Evolutionary conservation across 2,888 invertebrate genomes (phyloP).

Genomic region (Zaprionus bogoriensis): DNA sequence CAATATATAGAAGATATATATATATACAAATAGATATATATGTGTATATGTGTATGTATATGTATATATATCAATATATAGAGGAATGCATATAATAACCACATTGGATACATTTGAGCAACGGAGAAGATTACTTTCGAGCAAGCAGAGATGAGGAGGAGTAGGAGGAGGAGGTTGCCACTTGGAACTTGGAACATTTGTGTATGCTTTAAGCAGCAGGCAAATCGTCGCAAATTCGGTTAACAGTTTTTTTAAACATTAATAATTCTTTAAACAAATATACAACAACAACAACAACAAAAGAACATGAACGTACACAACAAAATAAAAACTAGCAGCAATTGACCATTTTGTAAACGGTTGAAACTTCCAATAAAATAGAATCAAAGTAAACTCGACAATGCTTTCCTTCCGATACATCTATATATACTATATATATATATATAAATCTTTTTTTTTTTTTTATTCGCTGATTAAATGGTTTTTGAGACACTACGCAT

Average conservation of each 20-base stretch:
- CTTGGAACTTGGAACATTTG: constrained; percentile 43
- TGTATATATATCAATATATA: constrained; percentile 18
- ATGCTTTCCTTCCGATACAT: no score
- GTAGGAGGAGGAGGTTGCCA: constrained; percentile 10
- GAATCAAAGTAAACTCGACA: constrained; percentile 36
- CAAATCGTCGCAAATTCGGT: constrained; percentile 38
- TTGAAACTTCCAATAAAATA: constrained; percentile 49
- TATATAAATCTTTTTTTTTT: background rate
- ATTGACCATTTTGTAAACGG: constrained; percentile 54
- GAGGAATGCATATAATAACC: constrained; percentile 36
- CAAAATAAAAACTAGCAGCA: constrained; percentile 50
- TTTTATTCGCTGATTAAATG: constrained; percentile 32
- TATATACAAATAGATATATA: constrained; percentile 33
- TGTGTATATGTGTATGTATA: constrained; percentile 12
- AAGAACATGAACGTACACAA: constrained; percentile 9
- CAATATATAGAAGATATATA: constrained; percentile 34
- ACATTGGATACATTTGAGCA: constrained; percentile 55
- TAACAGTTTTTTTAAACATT: constrained; percentile 39
- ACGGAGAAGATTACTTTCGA: constrained; percentile 30
- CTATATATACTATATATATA: constrained; percentile 4
- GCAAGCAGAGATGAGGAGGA: no score
- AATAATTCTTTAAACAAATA: constrained; percentile 56
- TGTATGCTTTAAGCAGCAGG: constrained; percentile 65
- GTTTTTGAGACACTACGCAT: constrained; percentile 58
- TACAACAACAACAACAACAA: constrained; percentile 38